Percentiles rank a stretch among this genome's conserved stretches.
These are phyloP conservation scores for Candidula unifasciata DNA, from an alignment of 2,888 invertebrate species.

Conservation along the genomic window DNA sequence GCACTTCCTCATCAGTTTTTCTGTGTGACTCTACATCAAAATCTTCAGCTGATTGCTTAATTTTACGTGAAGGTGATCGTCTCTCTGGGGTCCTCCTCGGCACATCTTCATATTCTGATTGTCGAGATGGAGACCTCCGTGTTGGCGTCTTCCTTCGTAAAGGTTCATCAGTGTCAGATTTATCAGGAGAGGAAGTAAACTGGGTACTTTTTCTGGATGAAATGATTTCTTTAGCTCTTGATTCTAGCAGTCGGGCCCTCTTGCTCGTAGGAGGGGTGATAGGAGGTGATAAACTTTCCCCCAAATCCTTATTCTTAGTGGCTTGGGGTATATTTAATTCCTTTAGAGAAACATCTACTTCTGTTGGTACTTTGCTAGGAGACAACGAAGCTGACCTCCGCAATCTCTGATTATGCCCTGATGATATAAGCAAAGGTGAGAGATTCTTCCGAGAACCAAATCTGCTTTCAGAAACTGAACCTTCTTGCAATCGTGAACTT, in stretches of 20 bases:
- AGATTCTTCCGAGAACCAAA: not conserved
- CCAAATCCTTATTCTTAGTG: not conserved
- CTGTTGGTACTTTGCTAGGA: not conserved
- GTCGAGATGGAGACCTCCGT: slow-evolving; percentile 9
- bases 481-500: not conserved
- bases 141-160: slow-evolving; percentile 32
- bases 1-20: slow-evolving; percentile 2
- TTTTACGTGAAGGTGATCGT: slow-evolving; percentile 11
- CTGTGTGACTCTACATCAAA: not conserved
- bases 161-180: slow-evolving; percentile 5
- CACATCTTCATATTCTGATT: not conserved
- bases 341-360: not conserved
- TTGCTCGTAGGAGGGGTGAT: slow-evolving; percentile 45
- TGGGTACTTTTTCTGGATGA: not conserved
- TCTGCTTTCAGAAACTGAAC: not conserved
- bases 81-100: slow-evolving; percentile 14
- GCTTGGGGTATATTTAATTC: not conserved
- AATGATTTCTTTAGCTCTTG: slow-evolving; percentile 1
- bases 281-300: slow-evolving; percentile 25
- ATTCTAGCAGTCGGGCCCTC: slow-evolving; percentile 35
- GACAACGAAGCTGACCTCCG: slow-evolving; percentile 23
- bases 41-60: slow-evolving; percentile 9
- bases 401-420: slow-evolving; percentile 19
- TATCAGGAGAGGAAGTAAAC: not conserved
- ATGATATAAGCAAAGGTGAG: slow-evolving; percentile 16